A percentile compares a stretch with the other conserved stretches of the same genome.
phyloP scores from a whole-genome alignment of 2,113 vertebrate genomes.

The Coreoperca whiteheadi region DNA sequence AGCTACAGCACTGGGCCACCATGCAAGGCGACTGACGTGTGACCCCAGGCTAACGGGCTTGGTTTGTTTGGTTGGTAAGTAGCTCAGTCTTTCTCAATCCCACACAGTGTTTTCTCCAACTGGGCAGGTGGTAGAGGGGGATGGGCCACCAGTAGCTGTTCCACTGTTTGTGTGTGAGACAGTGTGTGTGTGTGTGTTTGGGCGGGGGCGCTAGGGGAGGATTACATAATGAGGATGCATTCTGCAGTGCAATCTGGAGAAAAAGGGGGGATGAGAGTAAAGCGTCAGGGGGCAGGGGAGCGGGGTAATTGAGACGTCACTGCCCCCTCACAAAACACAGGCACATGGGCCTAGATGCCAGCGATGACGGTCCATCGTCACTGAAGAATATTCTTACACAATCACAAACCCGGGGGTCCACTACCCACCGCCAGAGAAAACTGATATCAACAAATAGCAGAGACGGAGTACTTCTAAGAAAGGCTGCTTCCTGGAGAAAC shows the following conservation, averaged over 20 bases:
- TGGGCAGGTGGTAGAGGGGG: constrained; percentile 56
- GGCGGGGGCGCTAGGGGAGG: neutral
- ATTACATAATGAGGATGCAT: constrained; percentile 60
- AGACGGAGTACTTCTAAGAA: constrained; percentile 6
- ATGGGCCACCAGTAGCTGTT: constrained; percentile 8
- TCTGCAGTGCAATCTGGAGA: neutral
- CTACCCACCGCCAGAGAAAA: neutral
- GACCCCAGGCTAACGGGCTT: constrained; percentile 20
- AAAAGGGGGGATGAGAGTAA: constrained; percentile 6
- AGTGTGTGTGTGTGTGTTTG: constrained; percentile 10
- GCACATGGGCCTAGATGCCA: neutral
- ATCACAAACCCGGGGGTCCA: neutral
- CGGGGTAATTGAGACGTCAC: neutral
- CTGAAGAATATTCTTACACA: constrained; percentile 12
- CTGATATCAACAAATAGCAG: neutral
- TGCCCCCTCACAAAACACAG: neutral
- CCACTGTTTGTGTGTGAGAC: constrained; percentile 6
- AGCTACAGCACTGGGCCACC: neutral
- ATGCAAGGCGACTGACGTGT: neutral
- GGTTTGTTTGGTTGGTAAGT: constrained; percentile 14
- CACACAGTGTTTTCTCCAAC: constrained; percentile 4
- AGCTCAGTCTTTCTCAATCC: constrained; percentile 46
- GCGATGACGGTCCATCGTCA: neutral
- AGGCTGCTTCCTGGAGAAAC: constrained; percentile 2
- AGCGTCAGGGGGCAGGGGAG: neutral